These are phyloP conservation scores for Dynastes maya DNA, from an alignment of 2,888 invertebrate species.

Conservation along the genomic window DNA sequence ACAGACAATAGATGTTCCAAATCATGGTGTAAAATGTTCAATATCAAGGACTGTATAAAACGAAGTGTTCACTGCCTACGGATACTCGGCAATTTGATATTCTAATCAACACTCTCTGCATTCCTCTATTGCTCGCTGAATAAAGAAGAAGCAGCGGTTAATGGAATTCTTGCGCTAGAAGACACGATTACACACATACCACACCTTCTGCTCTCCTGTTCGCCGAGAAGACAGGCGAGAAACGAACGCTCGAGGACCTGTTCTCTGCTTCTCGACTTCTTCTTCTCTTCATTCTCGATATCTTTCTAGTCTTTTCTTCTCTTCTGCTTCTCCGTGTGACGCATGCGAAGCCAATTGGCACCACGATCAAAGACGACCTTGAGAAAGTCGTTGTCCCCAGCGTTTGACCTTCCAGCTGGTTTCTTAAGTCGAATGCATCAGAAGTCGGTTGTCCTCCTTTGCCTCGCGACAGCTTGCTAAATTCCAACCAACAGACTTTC, in stretches of 20 bases:
- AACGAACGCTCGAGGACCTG: constrained; percentile 26
- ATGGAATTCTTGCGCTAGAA: constrained; percentile 37
- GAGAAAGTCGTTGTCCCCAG: constrained; percentile 66
- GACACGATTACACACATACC: constrained; percentile 33
- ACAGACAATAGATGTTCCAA: too few species aligned
- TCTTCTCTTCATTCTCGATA: constrained; percentile 5
- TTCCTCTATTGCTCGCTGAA: constrained; percentile 26
- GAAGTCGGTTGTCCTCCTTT: constrained; percentile 52
- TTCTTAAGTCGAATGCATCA: constrained; percentile 56
- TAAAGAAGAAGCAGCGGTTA: constrained; percentile 39
- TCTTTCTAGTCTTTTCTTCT: constrained; percentile 9
- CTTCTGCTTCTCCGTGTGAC: constrained; percentile 37
- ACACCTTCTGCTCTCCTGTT: constrained; percentile 41
- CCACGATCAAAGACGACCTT: constrained; percentile 63
- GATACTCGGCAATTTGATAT: constrained; percentile 37
- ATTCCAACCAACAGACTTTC: constrained; percentile 43
- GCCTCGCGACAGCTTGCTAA: constrained; percentile 46
- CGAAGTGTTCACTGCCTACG: constrained; percentile 26
- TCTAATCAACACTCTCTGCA: constrained; percentile 38
- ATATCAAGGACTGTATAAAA: background rate
- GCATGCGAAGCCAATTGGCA: constrained; percentile 58
- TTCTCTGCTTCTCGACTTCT: constrained; percentile 7
- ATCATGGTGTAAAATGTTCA: too few species aligned
- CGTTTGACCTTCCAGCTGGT: constrained; percentile 63
- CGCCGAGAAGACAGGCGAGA: constrained; percentile 23